phyloP scores from a whole-genome alignment of 2,888 invertebrate genomes.

The Synergus itoensis region DNA sequence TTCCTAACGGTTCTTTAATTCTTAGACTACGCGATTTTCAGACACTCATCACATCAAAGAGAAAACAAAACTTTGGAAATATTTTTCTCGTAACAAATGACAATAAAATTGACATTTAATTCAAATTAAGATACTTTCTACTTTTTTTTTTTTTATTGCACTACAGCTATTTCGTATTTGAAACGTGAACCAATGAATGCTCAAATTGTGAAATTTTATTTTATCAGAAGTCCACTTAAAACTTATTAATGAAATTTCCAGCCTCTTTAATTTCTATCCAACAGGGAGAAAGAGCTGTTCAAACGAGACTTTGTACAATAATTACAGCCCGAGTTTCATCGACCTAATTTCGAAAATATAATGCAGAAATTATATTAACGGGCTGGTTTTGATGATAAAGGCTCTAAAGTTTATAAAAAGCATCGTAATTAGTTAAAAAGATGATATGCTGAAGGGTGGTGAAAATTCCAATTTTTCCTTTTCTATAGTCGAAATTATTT shows the following conservation, averaged over 20 bases:
- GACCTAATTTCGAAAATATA: not conserved
- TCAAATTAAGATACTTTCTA: not conserved
- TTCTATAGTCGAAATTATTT: not conserved
- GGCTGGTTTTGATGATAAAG: not conserved
- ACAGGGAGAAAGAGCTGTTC: conserved; percentile 49
- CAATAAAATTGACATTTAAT: not conserved
- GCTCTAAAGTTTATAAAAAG: not conserved
- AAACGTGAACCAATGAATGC: not conserved
- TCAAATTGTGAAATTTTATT: not conserved
- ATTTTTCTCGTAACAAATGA: not conserved
- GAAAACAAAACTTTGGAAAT: not conserved
- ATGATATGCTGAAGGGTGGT: not conserved
- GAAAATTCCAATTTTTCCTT: not conserved
- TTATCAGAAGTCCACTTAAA: not conserved
- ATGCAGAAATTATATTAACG: not conserved
- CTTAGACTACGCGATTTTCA: not conserved
- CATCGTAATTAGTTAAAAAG: not conserved
- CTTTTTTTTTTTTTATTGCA: not conserved
- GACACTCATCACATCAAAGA: not conserved
- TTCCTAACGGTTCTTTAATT: not conserved
- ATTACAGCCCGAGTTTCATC: conserved; percentile 58
- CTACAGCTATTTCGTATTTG: not conserved
- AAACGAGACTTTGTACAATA: conserved; percentile 61
- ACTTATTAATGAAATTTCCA: not conserved
- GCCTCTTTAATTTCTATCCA: conserved; percentile 47